These are phyloP conservation scores for Stenichneumon culpator DNA, from an alignment of 2,888 invertebrate genomes.

Conservation along the genomic window DNA sequence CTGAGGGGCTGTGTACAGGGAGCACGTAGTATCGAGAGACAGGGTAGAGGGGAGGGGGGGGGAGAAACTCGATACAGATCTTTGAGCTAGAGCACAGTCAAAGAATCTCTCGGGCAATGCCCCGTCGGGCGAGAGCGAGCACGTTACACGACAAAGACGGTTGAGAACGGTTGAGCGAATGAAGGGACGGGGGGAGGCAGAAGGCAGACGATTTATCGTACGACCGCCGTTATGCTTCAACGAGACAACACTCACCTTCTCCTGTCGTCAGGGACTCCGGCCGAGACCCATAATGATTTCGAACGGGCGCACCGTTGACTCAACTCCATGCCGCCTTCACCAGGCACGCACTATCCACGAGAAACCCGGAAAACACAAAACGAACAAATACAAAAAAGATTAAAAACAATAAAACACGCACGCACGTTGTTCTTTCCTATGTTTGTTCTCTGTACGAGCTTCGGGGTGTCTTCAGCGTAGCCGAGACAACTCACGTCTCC, in stretches of 20 bases:
- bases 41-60: background rate
- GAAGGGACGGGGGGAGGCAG: slow-evolving; percentile 28
- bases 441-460: background rate
- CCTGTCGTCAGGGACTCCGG: slow-evolving; percentile 69
- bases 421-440: slow-evolving; percentile 25
- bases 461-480: background rate
- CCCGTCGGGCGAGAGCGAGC: slow-evolving; percentile 33
- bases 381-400: slow-evolving; percentile 10
- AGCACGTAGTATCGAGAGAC: slow-evolving; percentile 22
- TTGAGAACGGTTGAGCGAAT: slow-evolving; percentile 47
- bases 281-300: slow-evolving; percentile 78
- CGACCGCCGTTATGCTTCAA: slow-evolving; percentile 30
- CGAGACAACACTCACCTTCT: slow-evolving; percentile 65
- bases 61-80: slow-evolving; percentile 32
- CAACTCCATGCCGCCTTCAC: slow-evolving; percentile 77
- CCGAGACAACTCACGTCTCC: slow-evolving; percentile 1
- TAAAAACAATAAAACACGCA: slow-evolving; percentile 18
- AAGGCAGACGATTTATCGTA: slow-evolving; percentile 37
- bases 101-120: slow-evolving; percentile 44
- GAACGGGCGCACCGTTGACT: slow-evolving; percentile 70
- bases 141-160: slow-evolving; percentile 35
- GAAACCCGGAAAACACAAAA: slow-evolving; percentile 15
- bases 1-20: slow-evolving; percentile 28
- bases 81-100: slow-evolving; percentile 11
- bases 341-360: background rate